phyloP scores from a whole-genome alignment of 2,797 vertebrate species.

The Poecilia picta region DNA sequence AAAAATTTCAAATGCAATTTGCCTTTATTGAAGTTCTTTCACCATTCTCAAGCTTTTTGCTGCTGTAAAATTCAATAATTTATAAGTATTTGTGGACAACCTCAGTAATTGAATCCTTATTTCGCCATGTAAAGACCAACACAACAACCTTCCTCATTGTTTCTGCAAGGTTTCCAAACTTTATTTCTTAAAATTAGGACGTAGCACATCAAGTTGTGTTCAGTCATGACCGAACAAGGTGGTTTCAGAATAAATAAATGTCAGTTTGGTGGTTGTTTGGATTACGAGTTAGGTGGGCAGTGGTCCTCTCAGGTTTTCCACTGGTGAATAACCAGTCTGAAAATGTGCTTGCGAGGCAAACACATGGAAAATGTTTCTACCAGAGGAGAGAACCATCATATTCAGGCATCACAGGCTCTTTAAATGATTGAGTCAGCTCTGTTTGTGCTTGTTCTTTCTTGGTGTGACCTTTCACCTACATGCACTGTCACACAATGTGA shows the following conservation, averaged over 20 bases:
- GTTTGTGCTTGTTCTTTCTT: background rate
- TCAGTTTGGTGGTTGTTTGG: background rate
- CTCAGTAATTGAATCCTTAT: background rate
- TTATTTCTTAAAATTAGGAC: background rate
- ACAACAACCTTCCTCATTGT: background rate
- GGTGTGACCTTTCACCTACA: background rate
- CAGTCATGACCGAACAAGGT: background rate
- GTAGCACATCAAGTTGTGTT: background rate
- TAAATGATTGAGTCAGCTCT: background rate
- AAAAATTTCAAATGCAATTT: background rate
- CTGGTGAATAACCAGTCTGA: background rate
- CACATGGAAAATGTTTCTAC: constrained; percentile 2
- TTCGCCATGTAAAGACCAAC: background rate
- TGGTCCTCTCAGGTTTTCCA: background rate
- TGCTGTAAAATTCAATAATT: background rate
- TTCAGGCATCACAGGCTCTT: background rate
- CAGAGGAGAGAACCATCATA: background rate
- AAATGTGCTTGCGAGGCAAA: background rate
- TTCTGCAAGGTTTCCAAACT: background rate
- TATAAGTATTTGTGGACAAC: background rate
- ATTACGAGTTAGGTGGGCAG: background rate
- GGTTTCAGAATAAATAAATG: background rate
- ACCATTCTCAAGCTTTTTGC: background rate
- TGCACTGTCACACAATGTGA: background rate
- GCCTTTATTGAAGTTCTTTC: background rate